Percentiles rank a stretch among this genome's conserved stretches.
phyloP scores from a whole-genome alignment of 2,113 vertebrate species.

The Entelurus aequoreus region DNA sequence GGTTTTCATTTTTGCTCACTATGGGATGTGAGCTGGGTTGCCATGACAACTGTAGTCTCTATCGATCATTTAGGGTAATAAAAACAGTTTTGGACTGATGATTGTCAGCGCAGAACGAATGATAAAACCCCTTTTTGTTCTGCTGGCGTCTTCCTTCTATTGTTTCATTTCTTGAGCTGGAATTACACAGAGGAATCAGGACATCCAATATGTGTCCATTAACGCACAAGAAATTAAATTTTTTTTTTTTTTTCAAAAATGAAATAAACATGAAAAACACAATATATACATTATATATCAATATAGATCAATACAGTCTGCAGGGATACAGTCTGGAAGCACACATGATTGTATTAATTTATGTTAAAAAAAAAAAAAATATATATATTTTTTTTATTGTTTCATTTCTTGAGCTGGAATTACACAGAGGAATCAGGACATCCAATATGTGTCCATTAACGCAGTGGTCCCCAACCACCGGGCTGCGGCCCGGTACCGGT shows the following conservation, averaged over 20 bases:
- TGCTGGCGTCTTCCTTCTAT: not conserved
- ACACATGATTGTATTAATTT: too few species aligned
- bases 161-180: not conserved
- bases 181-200: not conserved
- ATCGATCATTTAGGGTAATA: conserved; percentile 15
- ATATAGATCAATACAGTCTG: too few species aligned
- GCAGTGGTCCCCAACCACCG: too few species aligned
- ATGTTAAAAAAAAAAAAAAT: too few species aligned
- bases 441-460: conserved; percentile 12
- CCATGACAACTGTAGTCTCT: conserved; percentile 35
- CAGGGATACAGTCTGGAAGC: too few species aligned
- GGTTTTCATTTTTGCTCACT: conserved; percentile 22
- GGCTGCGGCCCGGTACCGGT: too few species aligned
- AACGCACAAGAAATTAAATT: too few species aligned
- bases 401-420: not conserved
- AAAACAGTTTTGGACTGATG: not conserved
- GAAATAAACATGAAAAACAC: too few species aligned
- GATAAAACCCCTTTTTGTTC: not conserved
- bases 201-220: conserved; percentile 10
- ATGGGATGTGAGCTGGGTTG: conserved; percentile 29
- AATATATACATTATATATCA: too few species aligned
- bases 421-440: not conserved
- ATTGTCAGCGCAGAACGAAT: not conserved
- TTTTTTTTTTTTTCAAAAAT: too few species aligned
- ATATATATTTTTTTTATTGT: too few species aligned